Evolutionary conservation across 1,140 invertebrate genomes (phyloP).

Genomic region (Lordiphosa collinella): DNA sequence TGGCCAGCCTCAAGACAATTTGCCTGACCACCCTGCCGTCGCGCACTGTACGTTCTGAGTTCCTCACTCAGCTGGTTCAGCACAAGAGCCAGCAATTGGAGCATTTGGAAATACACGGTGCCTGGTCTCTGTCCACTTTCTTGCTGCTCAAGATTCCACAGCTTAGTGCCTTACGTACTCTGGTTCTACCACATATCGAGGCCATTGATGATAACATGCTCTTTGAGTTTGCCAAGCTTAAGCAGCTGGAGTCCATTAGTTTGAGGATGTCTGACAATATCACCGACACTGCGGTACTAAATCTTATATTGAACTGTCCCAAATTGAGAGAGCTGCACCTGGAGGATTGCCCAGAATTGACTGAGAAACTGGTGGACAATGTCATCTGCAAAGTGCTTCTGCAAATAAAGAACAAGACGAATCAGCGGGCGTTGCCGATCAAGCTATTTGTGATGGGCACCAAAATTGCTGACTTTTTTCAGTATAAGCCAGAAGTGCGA

Average conservation of each 20-base stretch:
- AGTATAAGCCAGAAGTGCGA: too few relatives aligned
- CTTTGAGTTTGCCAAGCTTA: neutral
- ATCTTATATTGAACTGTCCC: slow-evolving; percentile 18
- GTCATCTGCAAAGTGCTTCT: slow-evolving; percentile 17
- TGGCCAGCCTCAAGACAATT: slow-evolving; percentile 29
- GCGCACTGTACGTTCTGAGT: neutral
- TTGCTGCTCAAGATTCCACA: slow-evolving; percentile 10
- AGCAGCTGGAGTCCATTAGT: slow-evolving; percentile 24
- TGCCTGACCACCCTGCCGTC: neutral
- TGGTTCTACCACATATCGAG: neutral
- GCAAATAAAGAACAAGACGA: slow-evolving; percentile 5
- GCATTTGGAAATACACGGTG: slow-evolving; percentile 10
- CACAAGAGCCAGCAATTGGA: slow-evolving; percentile 25
- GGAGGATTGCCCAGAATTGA: neutral
- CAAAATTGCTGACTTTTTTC: too few relatives aligned
- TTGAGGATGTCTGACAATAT: neutral
- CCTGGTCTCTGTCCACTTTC: neutral
- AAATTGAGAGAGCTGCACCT: slow-evolving; percentile 20
- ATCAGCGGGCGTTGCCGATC: slow-evolving; percentile 28
- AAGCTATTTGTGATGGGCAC: too few relatives aligned
- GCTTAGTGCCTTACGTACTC: slow-evolving; percentile 6
- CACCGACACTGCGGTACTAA: slow-evolving; percentile 7
- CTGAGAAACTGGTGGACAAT: slow-evolving; percentile 7
- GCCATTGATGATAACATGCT: neutral
- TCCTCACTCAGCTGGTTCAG: slow-evolving; percentile 14